A percentile compares a stretch with the other conserved stretches of the same genome.
phyloP scores from a whole-genome alignment of 2,888 invertebrate genomes.

The Acanthococcus lagerstroemiae region DNA sequence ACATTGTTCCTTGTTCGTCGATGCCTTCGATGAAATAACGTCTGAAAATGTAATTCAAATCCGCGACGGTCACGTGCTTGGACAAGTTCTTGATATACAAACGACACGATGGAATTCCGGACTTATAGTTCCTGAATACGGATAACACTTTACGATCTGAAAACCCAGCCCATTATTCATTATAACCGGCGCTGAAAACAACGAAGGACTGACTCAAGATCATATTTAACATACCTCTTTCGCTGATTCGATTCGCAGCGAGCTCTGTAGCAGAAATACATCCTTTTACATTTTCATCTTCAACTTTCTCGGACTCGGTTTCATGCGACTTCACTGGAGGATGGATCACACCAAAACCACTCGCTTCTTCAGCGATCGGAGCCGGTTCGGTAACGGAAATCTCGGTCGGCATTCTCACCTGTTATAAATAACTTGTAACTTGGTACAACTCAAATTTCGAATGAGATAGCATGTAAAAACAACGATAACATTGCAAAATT shows the following conservation, averaged over 20 bases:
- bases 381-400: background rate
- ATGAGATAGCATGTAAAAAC: background rate
- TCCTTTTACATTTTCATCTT: conserved; percentile 37
- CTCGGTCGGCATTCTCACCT: background rate
- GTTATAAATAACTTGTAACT: too few species aligned
- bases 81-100: conserved; percentile 88
- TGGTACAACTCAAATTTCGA: background rate
- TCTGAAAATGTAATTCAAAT: conserved; percentile 65
- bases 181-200: too few species aligned
- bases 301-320: conserved; percentile 34
- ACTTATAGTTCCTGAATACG: conserved; percentile 75
- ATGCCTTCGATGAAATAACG: conserved; percentile 49
- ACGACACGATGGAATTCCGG: conserved; percentile 68
- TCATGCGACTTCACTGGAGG: conserved; percentile 38
- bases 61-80: conserved; percentile 63
- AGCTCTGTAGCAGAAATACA: conserved; percentile 56
- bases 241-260: conserved; percentile 55
- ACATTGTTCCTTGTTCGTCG: conserved; percentile 42
- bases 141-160: conserved; percentile 59
- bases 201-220: background rate
- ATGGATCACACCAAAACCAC: conserved; percentile 40
- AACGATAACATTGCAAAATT: conserved; percentile 40
- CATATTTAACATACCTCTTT: conserved; percentile 45
- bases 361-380: conserved; percentile 19
- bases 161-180: too few species aligned